Percentiles rank a stretch among this genome's conserved stretches.
These are phyloP conservation scores for Heliornis fulica DNA, from an alignment of 2,113 vertebrate species.

Conservation along the genomic window DNA sequence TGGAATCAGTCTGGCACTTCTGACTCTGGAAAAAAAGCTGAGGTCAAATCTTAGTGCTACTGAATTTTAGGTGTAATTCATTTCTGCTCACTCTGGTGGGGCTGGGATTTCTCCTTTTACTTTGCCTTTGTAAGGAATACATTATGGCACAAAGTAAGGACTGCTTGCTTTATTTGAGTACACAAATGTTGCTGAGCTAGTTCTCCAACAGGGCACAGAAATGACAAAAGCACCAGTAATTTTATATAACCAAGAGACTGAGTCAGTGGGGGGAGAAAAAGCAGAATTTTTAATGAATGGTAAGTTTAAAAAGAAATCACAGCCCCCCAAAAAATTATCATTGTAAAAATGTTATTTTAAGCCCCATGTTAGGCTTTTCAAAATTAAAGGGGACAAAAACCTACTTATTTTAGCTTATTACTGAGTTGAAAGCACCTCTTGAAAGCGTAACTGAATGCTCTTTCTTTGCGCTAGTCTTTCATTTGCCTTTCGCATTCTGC, in stretches of 20 bases:
- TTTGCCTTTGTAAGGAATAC: background rate
- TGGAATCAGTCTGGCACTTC: conserved; percentile 28
- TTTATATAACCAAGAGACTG: conserved; percentile 5
- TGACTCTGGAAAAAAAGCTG: background rate
- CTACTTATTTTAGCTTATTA: conserved; percentile 32
- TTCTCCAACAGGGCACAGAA: background rate
- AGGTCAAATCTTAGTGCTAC: background rate
- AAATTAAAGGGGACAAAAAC: conserved; percentile 41
- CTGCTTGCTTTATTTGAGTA: background rate
- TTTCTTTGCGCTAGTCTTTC: conserved; percentile 22
- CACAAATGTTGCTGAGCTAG: conserved; percentile 6
- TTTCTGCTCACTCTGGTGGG: background rate
- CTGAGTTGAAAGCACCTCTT: conserved; percentile 1
- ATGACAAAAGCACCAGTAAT: conserved; percentile 29
- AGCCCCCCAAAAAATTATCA: background rate
- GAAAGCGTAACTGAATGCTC: background rate
- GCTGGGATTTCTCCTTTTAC: background rate
- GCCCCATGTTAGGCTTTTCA: background rate
- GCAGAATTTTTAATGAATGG: conserved; percentile 9
- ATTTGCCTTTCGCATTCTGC: conserved; percentile 36
- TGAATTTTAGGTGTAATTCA: conserved; percentile 1
- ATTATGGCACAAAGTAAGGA: background rate
- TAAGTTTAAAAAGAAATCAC: conserved; percentile 28
- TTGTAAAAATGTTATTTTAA: conserved; percentile 40
- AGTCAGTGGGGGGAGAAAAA: background rate